Conservation (phyloP, 2,797 vertebrate species). For the Onychomys arenicola region DNA sequence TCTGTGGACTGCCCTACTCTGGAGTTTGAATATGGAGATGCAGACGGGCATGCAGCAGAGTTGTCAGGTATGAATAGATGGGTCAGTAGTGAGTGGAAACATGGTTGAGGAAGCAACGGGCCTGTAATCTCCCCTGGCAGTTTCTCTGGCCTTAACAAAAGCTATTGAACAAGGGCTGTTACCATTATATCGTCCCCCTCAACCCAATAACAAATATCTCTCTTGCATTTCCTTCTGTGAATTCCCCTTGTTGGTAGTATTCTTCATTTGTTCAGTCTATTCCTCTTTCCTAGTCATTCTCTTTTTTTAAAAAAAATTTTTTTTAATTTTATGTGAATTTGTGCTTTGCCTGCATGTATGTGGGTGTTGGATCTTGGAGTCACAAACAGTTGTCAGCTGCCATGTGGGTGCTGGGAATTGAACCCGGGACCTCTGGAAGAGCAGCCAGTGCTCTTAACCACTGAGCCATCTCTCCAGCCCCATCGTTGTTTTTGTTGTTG, state of each 20-base stretch:
- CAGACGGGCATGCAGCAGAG: slow-evolving; percentile 91
- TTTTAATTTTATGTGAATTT: background rate
- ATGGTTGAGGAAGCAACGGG: background rate
- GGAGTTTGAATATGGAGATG: slow-evolving; percentile 96
- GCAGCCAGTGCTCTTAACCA: background rate
- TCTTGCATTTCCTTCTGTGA: slow-evolving; percentile 11
- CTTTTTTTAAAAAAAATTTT: background rate
- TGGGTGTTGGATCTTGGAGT: background rate
- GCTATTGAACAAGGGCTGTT: background rate
- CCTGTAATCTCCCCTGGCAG: background rate
- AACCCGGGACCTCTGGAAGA: background rate
- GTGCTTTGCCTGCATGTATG: background rate
- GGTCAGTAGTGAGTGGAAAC: background rate
- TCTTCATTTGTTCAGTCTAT: slow-evolving; percentile 3
- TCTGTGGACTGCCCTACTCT: slow-evolving; percentile 96
- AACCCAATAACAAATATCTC: background rate
- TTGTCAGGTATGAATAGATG: slow-evolving; percentile 90
- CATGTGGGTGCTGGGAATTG: background rate
- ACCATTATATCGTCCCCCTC: background rate
- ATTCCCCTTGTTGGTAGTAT: background rate
- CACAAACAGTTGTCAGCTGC: background rate
- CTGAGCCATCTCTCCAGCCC: background rate
- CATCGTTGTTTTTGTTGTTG: background rate
- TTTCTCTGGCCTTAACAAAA: background rate
- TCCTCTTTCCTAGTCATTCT: background rate